Conservation (phyloP, 2,113 vertebrate genomes). For the Chrysemys picta region DNA sequence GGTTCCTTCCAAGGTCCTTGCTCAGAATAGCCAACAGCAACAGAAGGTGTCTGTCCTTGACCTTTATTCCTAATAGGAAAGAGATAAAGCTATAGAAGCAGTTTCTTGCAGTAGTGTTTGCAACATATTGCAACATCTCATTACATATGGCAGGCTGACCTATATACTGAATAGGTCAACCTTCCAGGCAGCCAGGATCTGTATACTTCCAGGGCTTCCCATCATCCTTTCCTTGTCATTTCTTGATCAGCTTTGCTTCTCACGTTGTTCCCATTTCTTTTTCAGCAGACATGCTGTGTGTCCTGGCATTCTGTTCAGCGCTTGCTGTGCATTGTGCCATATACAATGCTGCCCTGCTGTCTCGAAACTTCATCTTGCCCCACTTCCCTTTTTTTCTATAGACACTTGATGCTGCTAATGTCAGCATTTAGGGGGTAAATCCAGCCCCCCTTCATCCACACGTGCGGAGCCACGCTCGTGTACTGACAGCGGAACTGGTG, state of each 20-base stretch:
- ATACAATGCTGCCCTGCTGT: background rate
- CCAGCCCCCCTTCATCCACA: background rate
- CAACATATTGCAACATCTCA: constrained; percentile 29
- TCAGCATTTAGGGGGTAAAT: background rate
- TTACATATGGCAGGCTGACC: constrained; percentile 69
- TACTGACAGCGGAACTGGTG: background rate
- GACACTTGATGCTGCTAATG: background rate
- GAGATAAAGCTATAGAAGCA: constrained; percentile 53
- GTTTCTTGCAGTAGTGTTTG: constrained; percentile 55
- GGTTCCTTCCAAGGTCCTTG: constrained; percentile 51
- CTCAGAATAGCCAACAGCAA: constrained; percentile 54
- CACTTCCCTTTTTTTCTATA: background rate
- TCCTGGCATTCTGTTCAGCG: background rate
- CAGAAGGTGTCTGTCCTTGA: constrained; percentile 60
- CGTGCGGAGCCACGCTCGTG: background rate
- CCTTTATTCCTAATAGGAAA: constrained; percentile 67
- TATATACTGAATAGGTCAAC: constrained; percentile 55
- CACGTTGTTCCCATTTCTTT: background rate
- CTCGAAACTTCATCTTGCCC: background rate
- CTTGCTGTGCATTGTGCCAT: background rate
- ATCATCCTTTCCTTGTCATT: constrained; percentile 25
- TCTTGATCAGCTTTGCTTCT: background rate
- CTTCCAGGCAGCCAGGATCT: constrained; percentile 32
- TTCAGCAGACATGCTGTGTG: background rate
- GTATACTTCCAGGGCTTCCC: constrained; percentile 47